phyloP scores from a whole-genome alignment of 1,140 invertebrate species.

The Drosophila orosa region DNA sequence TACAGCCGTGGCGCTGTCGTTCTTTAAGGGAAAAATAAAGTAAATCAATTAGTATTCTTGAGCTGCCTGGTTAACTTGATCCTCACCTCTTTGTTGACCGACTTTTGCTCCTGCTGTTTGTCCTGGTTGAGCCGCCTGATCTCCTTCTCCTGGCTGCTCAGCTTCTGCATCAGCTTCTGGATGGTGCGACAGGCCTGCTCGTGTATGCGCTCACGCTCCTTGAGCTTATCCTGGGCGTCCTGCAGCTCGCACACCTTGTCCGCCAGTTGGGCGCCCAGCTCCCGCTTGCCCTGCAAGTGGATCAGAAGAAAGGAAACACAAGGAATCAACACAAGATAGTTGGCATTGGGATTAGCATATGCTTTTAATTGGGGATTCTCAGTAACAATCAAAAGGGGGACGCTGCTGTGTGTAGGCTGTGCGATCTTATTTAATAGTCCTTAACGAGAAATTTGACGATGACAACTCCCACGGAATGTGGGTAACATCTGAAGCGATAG shows the following conservation, averaged over 20 bases:
- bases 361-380: conserved; percentile 12
- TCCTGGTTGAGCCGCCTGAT: conserved; percentile 50
- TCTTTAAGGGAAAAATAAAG: conserved; percentile 18
- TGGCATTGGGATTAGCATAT: neutral
- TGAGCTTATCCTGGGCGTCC: conserved; percentile 66
- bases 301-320: conserved; percentile 3
- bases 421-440: conserved; percentile 28
- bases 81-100: conserved; percentile 30
- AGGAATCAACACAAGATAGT: conserved; percentile 3
- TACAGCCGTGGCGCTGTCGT: conserved; percentile 16
- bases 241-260: conserved; percentile 71
- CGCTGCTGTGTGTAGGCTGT: neutral
- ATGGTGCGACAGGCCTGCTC: conserved; percentile 74
- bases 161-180: conserved; percentile 74
- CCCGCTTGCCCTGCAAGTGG: conserved; percentile 43
- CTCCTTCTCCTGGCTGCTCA: conserved; percentile 72
- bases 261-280: conserved; percentile 58
- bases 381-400: conserved; percentile 13
- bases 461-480: conserved; percentile 13
- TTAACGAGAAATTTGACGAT: conserved; percentile 42
- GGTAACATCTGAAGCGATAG: conserved; percentile 6
- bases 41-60: neutral
- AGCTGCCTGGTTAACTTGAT: neutral
- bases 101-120: conserved; percentile 21
- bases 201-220: conserved; percentile 64